Percentiles rank a stretch among this genome's conserved stretches.
Evolutionary conservation across 2,113 vertebrate genomes (phyloP).

Genomic region (Sinocyclocheilus rhinocerous): DNA sequence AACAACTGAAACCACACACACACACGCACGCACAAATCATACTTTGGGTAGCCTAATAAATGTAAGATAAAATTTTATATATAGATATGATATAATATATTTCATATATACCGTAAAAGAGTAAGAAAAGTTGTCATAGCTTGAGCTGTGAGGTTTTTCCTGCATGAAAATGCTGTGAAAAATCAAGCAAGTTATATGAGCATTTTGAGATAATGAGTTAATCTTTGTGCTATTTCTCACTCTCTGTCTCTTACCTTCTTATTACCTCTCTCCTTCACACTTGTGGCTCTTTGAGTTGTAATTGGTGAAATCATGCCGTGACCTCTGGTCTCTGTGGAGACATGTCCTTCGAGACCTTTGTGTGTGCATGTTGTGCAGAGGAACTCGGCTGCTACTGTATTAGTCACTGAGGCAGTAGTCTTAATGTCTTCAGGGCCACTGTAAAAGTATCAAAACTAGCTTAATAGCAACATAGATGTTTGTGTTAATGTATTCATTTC

Average conservation of each 20-base stretch:
- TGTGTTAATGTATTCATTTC: too few relatives aligned
- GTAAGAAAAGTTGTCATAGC: too few relatives aligned
- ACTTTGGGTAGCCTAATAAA: too few relatives aligned
- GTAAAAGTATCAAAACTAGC: too few relatives aligned
- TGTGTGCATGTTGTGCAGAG: not conserved
- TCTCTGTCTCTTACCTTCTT: not conserved
- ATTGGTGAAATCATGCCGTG: not conserved
- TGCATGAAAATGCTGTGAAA: too few relatives aligned
- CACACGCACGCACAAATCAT: too few relatives aligned
- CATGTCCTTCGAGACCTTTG: slow-evolving; percentile 25
- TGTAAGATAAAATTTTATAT: too few relatives aligned
- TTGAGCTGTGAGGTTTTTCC: too few relatives aligned
- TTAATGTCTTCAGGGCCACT: not conserved
- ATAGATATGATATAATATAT: too few relatives aligned
- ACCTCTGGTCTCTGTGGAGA: slow-evolving; percentile 38
- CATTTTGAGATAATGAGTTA: slow-evolving; percentile 11
- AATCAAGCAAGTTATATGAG: not conserved
- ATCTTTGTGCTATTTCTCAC: not conserved
- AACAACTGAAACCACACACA: too few relatives aligned
- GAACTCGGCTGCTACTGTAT: slow-evolving; percentile 9
- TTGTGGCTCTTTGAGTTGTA: slow-evolving; percentile 8
- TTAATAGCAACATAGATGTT: too few relatives aligned
- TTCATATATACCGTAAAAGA: too few relatives aligned
- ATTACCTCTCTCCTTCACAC: not conserved
- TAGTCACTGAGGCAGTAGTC: slow-evolving; percentile 24